Conservation (phyloP, 2,888 invertebrate genomes). For the Nesidiocoris tenuis region DNA sequence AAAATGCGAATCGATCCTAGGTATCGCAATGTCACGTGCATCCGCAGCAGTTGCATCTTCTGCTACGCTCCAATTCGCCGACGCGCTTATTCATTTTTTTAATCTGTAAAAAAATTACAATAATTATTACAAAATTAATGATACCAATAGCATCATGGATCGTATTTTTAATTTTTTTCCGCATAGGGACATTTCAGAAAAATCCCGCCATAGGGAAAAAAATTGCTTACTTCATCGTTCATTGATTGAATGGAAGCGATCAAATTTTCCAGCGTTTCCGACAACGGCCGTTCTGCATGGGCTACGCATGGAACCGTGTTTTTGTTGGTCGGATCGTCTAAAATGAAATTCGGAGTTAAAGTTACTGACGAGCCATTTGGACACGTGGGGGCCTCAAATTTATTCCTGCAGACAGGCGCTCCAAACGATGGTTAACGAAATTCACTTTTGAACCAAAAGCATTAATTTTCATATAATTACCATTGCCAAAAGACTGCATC, state of each 20-base stretch:
- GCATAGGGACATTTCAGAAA: no score
- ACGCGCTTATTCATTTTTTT: background rate
- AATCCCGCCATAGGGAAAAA: no score
- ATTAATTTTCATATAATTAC: no score
- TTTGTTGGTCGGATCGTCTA: background rate
- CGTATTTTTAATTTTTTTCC: no score
- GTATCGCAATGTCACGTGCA: no score
- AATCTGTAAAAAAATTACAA: background rate
- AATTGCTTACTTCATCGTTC: conserved; percentile 17
- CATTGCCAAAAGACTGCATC: no score
- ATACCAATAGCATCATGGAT: no score
- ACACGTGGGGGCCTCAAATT: no score
- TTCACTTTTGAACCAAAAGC: no score
- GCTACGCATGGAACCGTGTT: background rate
- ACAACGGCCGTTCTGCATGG: background rate
- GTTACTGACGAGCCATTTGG: background rate
- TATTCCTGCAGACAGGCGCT: background rate
- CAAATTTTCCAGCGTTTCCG: conserved; percentile 1
- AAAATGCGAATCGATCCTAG: no score
- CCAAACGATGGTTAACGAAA: no score
- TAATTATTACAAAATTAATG: no score
- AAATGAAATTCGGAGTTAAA: background rate
- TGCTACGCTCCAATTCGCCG: background rate
- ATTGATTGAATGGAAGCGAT: conserved; percentile 22
- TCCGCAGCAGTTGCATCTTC: background rate